Evolutionary conservation across 2,888 invertebrate genomes (phyloP), one percentile per base, ranked within the genome.

Genomic region (Sphaerophoria taeniata): DNA sequence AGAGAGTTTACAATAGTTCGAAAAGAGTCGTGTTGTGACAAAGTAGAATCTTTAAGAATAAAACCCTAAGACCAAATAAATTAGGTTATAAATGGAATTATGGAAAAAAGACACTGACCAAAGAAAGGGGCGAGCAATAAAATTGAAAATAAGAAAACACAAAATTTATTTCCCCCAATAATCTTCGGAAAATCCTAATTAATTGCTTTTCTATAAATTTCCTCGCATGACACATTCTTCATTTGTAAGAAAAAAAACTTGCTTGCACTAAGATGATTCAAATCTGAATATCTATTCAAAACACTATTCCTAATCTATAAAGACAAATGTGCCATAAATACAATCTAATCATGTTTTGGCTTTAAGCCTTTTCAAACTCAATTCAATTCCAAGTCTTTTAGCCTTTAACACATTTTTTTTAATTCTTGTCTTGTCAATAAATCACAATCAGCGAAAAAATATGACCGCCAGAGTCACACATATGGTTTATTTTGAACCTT

Each of bases 391-490:
- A 24, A 2, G 24, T 24, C 24, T 24, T 24, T 24, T 24, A 24
- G 24, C 24, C 24, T 43, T 43, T 43, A 6, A 24, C 43, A 60
- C 3, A 45, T 60, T 24, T 58, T 58, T 65, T 58, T 67, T n/a
- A 78, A 70, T 55, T 79, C 70, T 60, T 55, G 47, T 55, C 11
- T 34, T 69, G 65, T 67, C 76, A 72, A 85, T 85, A 85, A 85
- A 85, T 85, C 80, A 85, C 79, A 85, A 85, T 85, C 80, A 80
- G 60, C 45, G 39, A 61, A 34, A 39, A 39, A 36, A 31, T 7
- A 39, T 39, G 24, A 9, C 39, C 31, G n/a, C 6, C 49, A 34
- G 36, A 49, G n/a, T 39, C 31, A 11, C 43, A 43, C 11, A 11
- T 7, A 9, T 9, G 9, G 43, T 43, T 7, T 43, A 43, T 11